Evolutionary conservation across 2,888 invertebrate species (phyloP).

Genomic region (Apocheima hispidaria): DNA sequence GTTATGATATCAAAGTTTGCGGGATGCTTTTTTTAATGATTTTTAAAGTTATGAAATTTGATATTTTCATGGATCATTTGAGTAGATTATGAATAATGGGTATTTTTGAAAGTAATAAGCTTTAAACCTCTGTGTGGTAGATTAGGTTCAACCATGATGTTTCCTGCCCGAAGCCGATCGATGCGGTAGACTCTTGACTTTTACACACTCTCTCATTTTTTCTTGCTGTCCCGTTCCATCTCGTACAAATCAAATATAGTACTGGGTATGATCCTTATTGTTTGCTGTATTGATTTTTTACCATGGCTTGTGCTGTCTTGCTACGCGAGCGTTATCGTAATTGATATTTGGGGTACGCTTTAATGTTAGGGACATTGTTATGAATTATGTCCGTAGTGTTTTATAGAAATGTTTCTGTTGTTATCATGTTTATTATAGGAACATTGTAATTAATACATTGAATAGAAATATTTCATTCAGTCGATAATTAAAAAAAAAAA

Average conservation of each 20-base stretch:
- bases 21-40: conserved; percentile 37
- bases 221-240: conserved; percentile 71
- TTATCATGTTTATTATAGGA: not conserved
- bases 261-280: conserved; percentile 73
- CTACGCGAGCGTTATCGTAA: conserved; percentile 50
- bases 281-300: conserved; percentile 82
- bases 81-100: conserved; percentile 54
- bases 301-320: conserved; percentile 57
- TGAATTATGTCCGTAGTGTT: not conserved
- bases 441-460: no score
- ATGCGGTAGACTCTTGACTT: conserved; percentile 83
- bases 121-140: conserved; percentile 40
- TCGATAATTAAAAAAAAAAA: no score
- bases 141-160: conserved; percentile 46
- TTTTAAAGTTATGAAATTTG: conserved; percentile 61
- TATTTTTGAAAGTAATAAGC: conserved; percentile 38
- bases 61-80: conserved; percentile 56
- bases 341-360: conserved; percentile 39
- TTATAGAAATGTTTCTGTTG: not conserved
- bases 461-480: no score
- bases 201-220: conserved; percentile 67
- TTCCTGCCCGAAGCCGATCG: conserved; percentile 70
- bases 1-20: conserved; percentile 40
- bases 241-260: conserved; percentile 66
- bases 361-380: conserved; percentile 4